Percentiles rank a stretch among this genome's conserved stretches.
Evolutionary conservation across 1,140 invertebrate species (phyloP).

Genomic region (Ceratina calcarata): DNA sequence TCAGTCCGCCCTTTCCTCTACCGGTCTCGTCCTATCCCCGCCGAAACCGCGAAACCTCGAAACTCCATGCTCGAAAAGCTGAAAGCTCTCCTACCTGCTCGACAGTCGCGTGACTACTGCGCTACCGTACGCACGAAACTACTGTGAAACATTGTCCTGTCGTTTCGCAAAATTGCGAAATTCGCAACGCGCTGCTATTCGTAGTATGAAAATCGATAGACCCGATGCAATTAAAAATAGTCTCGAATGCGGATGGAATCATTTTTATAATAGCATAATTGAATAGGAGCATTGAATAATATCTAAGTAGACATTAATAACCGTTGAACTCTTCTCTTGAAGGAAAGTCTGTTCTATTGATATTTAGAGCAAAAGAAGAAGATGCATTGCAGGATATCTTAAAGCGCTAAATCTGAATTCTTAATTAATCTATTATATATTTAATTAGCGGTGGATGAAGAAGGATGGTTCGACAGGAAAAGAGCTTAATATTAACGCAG

Average conservation of each 20-base stretch:
- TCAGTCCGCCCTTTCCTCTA: conserved; percentile 54
- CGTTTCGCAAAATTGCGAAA: neutral
- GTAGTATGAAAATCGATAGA: neutral
- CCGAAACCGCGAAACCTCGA: conserved; percentile 73
- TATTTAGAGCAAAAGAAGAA: neutral
- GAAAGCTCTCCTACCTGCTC: conserved; percentile 70
- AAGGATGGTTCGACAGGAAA: neutral
- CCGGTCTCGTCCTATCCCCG: conserved; percentile 50
- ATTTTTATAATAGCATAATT: neutral
- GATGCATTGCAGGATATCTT: neutral
- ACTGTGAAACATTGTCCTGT: conserved; percentile 30
- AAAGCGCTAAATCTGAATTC: too few species aligned
- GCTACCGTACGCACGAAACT: conserved; percentile 71
- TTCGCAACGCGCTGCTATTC: neutral
- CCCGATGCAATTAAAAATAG: neutral
- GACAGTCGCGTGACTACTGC: conserved; percentile 77
- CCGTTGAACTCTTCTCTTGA: neutral
- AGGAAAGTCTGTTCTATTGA: neutral
- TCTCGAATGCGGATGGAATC: too few species aligned
- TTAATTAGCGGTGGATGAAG: neutral
- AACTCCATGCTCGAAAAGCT: conserved; percentile 68
- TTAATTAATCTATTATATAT: neutral
- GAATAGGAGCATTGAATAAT: neutral
- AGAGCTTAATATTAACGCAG: conserved; percentile 3
- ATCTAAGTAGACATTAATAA: neutral